These are phyloP conservation scores for Mustela lutreola DNA, from an alignment of 2,113 vertebrate genomes.

Conservation along the genomic window DNA sequence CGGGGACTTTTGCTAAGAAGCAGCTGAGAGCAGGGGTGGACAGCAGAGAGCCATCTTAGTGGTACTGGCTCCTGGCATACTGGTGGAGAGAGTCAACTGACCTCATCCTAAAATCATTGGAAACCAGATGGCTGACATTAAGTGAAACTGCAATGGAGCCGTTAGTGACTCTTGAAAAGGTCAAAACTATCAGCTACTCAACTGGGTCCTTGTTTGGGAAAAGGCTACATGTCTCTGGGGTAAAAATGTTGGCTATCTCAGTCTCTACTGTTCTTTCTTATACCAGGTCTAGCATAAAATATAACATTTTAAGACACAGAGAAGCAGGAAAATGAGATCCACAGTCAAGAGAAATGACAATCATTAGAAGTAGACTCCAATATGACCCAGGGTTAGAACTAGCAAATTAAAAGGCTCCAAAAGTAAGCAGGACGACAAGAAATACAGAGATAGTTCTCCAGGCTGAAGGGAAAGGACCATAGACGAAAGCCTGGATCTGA, in stretches of 20 bases:
- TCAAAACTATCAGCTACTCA: not conserved
- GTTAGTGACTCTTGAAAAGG: too few relatives aligned
- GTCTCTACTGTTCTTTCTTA: not conserved
- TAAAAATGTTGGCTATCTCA: not conserved
- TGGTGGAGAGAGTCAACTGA: not conserved
- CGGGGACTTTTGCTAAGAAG: not conserved
- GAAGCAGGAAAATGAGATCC: not conserved
- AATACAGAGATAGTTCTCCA: not conserved
- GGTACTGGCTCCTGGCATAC: not conserved
- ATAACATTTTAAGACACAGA: not conserved
- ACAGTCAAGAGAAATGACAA: not conserved
- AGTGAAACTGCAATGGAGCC: not conserved
- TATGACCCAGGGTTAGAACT: not conserved
- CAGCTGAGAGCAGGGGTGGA: not conserved
- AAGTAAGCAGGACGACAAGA: not conserved
- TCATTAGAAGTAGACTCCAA: not conserved
- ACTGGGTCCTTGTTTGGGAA: not conserved
- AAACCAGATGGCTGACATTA: not conserved
- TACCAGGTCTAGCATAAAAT: not conserved
- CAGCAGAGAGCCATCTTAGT: not conserved
- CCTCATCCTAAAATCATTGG: not conserved
- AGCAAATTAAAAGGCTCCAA: not conserved
- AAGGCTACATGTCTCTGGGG: not conserved
- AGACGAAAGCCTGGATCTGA: not conserved
- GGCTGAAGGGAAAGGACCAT: not conserved